These are phyloP conservation scores for Agrilus cyanescens DNA, from an alignment of 2,888 invertebrate species.

Conservation along the genomic window DNA sequence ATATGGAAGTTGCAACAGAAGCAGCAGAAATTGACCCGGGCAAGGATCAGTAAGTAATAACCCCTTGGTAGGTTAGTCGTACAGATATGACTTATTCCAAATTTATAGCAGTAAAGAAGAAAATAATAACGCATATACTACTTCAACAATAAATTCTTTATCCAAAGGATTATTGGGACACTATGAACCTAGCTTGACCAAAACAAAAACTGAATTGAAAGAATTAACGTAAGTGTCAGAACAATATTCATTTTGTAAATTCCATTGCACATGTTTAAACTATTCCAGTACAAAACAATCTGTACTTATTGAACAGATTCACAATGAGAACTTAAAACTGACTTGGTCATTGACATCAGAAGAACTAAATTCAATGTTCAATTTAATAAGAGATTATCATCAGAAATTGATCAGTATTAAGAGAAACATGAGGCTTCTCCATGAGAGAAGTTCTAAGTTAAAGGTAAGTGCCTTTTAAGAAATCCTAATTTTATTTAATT, in stretches of 20 bases:
- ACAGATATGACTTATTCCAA: too few species aligned
- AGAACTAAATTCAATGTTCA: slow-evolving; percentile 28
- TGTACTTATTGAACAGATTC: slow-evolving; percentile 33
- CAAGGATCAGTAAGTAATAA: too few species aligned
- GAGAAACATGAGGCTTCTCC: slow-evolving; percentile 34
- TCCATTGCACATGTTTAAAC: not conserved
- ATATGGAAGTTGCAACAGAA: too few species aligned
- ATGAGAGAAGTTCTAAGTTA: slow-evolving; percentile 34
- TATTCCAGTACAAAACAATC: slow-evolving; percentile 20
- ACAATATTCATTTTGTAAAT: not conserved
- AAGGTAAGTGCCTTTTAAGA: slow-evolving; percentile 27
- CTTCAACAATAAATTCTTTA: slow-evolving; percentile 14
- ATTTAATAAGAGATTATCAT: slow-evolving; percentile 33
- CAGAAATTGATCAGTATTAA: slow-evolving; percentile 33
- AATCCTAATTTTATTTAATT: not conserved
- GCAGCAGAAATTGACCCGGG: too few species aligned
- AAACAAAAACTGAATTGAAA: slow-evolving; percentile 30
- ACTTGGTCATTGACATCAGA: slow-evolving; percentile 21
- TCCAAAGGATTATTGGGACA: slow-evolving; percentile 28
- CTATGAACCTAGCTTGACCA: slow-evolving; percentile 30
- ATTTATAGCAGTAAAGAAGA: too few species aligned
- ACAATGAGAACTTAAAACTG: slow-evolving; percentile 22
- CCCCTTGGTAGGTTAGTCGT: too few species aligned
- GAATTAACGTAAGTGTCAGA: slow-evolving; percentile 33
- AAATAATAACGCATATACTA: too few species aligned